Evolutionary conservation across 2,113 vertebrate genomes (phyloP).

Genomic region (Dromas ardeola): DNA sequence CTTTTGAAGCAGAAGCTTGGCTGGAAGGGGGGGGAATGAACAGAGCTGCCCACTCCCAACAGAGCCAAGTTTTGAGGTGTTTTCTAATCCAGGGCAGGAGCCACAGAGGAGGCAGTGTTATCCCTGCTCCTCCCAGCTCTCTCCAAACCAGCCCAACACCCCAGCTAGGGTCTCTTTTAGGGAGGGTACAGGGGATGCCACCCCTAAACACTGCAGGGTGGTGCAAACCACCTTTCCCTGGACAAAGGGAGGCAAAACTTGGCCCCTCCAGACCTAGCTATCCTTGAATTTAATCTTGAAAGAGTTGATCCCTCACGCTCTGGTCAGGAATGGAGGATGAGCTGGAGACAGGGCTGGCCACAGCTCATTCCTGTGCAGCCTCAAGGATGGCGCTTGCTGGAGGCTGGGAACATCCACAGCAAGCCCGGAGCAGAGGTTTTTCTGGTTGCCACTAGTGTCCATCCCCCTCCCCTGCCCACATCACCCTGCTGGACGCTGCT

Average conservation of each 20-base stretch:
- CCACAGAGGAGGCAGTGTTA: background rate
- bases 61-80: background rate
- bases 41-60: background rate
- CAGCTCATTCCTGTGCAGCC: background rate
- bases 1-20: background rate
- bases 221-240: background rate
- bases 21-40: background rate
- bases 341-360: background rate
- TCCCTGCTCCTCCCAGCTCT: background rate
- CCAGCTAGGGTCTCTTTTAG: background rate
- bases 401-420: background rate
- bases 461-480: background rate
- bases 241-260: background rate
- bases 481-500: background rate
- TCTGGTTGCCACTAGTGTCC: background rate
- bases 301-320: background rate
- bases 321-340: background rate
- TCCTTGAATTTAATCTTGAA: background rate
- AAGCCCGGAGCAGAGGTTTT: background rate
- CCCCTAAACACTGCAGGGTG: background rate
- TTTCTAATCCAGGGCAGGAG: background rate
- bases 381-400: fast-evolving
- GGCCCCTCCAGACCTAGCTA: background rate
- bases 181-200: background rate
- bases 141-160: background rate